Evolutionary conservation across 2,888 invertebrate species (phyloP).

Genomic region (Spilarctia lutea): DNA sequence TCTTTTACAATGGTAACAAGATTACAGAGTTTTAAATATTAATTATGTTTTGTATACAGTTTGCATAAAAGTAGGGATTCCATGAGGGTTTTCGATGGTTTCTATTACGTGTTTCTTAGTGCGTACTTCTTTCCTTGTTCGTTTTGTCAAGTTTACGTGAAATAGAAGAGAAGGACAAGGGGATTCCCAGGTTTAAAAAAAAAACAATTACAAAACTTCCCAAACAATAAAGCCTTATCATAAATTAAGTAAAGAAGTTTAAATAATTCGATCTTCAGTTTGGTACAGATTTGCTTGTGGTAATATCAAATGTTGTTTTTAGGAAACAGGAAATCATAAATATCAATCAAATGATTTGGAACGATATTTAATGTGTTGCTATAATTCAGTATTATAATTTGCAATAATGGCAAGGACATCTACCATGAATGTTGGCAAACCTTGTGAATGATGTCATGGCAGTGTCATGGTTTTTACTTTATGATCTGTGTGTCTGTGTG

Average conservation of each 20-base stretch:
- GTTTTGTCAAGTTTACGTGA: neutral
- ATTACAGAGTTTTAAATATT: neutral
- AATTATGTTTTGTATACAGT: neutral
- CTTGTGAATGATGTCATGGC: slow-evolving; percentile 61
- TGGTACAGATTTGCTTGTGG: neutral
- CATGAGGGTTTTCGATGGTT: neutral
- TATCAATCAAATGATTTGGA: slow-evolving; percentile 34
- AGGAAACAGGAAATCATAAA: neutral
- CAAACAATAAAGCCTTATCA: neutral
- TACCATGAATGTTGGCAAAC: slow-evolving; percentile 55
- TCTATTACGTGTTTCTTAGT: neutral
- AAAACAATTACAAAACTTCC: neutral
- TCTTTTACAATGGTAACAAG: neutral
- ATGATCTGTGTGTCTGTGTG: slow-evolving; percentile 26
- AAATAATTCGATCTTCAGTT: neutral
- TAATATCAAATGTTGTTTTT: neutral
- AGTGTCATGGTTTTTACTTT: slow-evolving; percentile 22
- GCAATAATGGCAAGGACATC: slow-evolving; percentile 57
- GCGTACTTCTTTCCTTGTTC: neutral
- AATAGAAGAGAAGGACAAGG: neutral
- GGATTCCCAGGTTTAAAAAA: neutral
- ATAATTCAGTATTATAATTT: slow-evolving; percentile 54
- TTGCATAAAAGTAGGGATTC: neutral
- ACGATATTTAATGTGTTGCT: slow-evolving; percentile 24
- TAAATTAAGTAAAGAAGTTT: neutral